Conservation (phyloP, 2,888 invertebrate species). For the Lingula anatina region DNA sequence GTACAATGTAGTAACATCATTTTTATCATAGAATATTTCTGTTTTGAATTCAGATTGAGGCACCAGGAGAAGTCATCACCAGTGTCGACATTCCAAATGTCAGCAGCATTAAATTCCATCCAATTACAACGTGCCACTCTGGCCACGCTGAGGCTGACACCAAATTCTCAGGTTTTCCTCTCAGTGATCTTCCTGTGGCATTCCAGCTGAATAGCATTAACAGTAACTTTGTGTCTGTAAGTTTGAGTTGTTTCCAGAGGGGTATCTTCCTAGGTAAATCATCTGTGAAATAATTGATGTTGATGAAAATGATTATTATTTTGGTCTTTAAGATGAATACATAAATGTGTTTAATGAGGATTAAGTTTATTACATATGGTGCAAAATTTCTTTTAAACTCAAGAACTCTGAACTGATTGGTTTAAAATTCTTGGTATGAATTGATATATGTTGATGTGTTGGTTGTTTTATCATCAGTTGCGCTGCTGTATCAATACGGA, state of each 20-base stretch:
- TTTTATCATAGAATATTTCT: no score
- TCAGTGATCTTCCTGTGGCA: slow-evolving; percentile 64
- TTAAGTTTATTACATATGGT: not conserved
- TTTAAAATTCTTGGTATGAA: not conserved
- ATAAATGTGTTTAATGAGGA: not conserved
- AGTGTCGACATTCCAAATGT: slow-evolving; percentile 73
- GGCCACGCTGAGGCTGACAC: slow-evolving; percentile 24
- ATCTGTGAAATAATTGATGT: no score
- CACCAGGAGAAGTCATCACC: slow-evolving; percentile 67
- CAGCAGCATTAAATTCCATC: slow-evolving; percentile 64
- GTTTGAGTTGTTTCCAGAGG: slow-evolving; percentile 43
- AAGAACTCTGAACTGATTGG: not conserved
- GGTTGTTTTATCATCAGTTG: no score
- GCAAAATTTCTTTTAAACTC: not conserved
- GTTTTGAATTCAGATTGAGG: slow-evolving; percentile 58
- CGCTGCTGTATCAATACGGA: slow-evolving; percentile 75
- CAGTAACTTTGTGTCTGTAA: slow-evolving; percentile 79
- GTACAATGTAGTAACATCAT: no score
- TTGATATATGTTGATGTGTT: not conserved
- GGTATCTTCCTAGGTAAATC: no score
- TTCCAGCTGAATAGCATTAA: slow-evolving; percentile 74
- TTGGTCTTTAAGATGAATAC: no score
- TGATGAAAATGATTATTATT: no score
- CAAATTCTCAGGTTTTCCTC: slow-evolving; percentile 27
- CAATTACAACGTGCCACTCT: slow-evolving; percentile 21